Conservation (phyloP, 2,797 vertebrate genomes). For the Gila robusta region DNA sequence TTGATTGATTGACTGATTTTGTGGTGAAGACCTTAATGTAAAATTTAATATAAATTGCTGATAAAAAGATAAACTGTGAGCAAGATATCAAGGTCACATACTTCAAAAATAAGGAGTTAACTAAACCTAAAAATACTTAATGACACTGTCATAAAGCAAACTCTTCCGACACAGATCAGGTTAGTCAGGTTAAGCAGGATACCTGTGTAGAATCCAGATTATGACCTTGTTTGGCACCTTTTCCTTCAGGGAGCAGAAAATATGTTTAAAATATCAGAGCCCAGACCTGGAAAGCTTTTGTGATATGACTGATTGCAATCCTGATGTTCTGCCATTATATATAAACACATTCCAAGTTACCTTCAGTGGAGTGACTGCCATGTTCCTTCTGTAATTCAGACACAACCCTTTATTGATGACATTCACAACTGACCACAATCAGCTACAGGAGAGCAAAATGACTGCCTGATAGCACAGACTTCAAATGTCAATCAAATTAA, state of each 20-base stretch:
- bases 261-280: slow-evolving; percentile 23
- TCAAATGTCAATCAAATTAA: neutral
- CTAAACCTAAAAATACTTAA: slow-evolving; percentile 2
- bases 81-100: neutral
- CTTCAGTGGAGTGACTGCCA: slow-evolving; percentile 43
- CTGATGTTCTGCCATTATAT: neutral
- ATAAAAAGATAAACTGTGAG: neutral
- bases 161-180: neutral
- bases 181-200: neutral
- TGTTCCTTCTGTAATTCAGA: slow-evolving; percentile 58
- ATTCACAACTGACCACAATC: slow-evolving; percentile 22
- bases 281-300: neutral
- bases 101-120: neutral
- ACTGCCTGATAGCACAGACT: neutral
- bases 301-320: slow-evolving; percentile 17
- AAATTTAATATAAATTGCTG: neutral
- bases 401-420: slow-evolving; percentile 9
- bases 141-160: neutral
- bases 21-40: neutral
- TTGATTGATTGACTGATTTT: neutral
- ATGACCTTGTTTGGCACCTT: slow-evolving; percentile 29
- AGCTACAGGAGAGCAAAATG: neutral
- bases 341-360: slow-evolving; percentile 39
- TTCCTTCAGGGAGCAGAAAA: slow-evolving; percentile 48
- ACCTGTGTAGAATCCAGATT: slow-evolving; percentile 52